Conservation (phyloP, 2,113 vertebrate genomes). For the Gambusia holbrooki region DNA sequence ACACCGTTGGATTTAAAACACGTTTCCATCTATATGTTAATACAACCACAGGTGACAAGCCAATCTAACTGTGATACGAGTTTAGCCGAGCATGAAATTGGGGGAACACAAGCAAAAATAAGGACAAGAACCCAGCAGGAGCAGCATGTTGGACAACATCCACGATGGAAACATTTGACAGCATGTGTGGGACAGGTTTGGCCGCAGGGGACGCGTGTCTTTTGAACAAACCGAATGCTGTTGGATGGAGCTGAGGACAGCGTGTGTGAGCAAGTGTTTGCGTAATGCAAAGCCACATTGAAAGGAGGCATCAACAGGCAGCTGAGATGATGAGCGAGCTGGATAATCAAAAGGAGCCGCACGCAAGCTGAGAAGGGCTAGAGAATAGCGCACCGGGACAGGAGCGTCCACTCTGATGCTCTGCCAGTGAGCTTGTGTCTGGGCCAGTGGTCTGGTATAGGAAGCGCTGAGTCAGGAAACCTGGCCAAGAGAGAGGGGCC, state of each 20-base stretch:
- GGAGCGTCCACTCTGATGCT: constrained; percentile 57
- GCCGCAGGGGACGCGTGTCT: constrained; percentile 15
- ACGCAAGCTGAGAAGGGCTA: constrained; percentile 18
- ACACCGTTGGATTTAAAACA: constrained; percentile 54
- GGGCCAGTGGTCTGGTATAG: constrained; percentile 68
- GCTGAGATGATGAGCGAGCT: constrained; percentile 48
- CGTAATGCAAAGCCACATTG: constrained; percentile 23
- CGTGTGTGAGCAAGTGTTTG: background rate
- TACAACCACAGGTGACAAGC: constrained; percentile 70
- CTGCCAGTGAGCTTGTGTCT: constrained; percentile 72
- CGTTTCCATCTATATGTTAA: constrained; percentile 80
- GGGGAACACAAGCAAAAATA: constrained; percentile 70
- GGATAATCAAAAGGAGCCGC: constrained; percentile 56
- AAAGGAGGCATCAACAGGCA: constrained; percentile 48
- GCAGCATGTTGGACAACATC: constrained; percentile 37
- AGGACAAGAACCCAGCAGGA: constrained; percentile 48
- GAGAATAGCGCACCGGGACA: constrained; percentile 34
- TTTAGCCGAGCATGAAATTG: constrained; percentile 73
- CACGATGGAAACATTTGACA: constrained; percentile 47
- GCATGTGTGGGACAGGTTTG: constrained; percentile 28
- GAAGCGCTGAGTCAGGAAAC: constrained; percentile 77
- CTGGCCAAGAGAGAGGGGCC: constrained; percentile 71
- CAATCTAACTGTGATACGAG: constrained; percentile 64
- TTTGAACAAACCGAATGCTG: constrained; percentile 27
- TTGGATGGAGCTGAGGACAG: constrained; percentile 6